Conservation (phyloP, 1,140 invertebrate genomes). For the Macrobrachium rosenbergii region DNA sequence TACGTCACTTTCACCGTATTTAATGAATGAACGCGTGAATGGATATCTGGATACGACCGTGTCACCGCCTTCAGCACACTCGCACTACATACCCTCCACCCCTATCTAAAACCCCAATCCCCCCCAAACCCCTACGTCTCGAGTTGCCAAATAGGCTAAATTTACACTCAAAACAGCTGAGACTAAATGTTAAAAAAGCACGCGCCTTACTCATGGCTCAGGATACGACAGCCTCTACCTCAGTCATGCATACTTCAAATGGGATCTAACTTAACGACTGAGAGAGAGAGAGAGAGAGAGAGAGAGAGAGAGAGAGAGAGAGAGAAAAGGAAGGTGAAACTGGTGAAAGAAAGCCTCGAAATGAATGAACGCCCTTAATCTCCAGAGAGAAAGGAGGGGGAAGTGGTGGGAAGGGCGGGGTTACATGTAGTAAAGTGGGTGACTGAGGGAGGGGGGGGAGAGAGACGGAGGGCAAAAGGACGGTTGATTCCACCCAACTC, state of each 20-base stretch:
- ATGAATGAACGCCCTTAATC: background rate
- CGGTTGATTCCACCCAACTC: background rate
- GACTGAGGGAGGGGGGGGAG: too few species aligned
- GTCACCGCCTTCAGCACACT: background rate
- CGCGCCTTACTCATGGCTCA: background rate
- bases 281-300: conserved; percentile 11
- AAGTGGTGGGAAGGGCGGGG: background rate
- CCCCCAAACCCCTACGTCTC: too few species aligned
- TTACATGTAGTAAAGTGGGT: background rate
- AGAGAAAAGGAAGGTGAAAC: conserved; percentile 7
- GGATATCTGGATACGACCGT: conserved; percentile 27
- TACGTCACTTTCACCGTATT: too few species aligned
- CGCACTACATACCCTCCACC: background rate
- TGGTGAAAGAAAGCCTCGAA: background rate
- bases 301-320: conserved; percentile 33
- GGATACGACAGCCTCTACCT: background rate
- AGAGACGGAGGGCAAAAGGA: background rate
- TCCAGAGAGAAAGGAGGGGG: background rate
- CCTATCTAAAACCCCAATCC: too few species aligned
- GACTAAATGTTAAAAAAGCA: too few species aligned
- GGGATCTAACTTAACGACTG: background rate
- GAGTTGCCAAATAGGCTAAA: conserved; percentile 32
- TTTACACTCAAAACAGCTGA: background rate
- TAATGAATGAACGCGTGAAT: conserved; percentile 31
- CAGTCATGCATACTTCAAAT: background rate